A percentile compares a stretch with the other conserved stretches of the same genome.
Evolutionary conservation across 2,888 invertebrate genomes (phyloP).

Genomic region (Rhagonycha lutea): DNA sequence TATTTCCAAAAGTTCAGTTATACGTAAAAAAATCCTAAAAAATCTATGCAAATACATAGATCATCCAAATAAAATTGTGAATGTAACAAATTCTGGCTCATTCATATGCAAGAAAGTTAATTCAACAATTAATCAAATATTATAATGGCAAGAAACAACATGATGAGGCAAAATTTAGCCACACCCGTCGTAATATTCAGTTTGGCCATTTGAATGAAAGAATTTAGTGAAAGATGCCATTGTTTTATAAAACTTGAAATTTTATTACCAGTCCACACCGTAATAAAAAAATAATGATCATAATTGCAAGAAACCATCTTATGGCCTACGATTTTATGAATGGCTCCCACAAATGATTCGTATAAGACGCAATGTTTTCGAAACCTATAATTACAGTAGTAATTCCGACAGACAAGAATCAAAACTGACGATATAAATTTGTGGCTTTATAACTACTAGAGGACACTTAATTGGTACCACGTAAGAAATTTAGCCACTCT

Average conservation of each 20-base stretch:
- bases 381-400: constrained; percentile 48
- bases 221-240: constrained; percentile 32
- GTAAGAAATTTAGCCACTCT: constrained; percentile 2
- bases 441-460: constrained; percentile 5
- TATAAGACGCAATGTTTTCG: constrained; percentile 34
- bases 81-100: neutral
- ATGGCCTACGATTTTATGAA: constrained; percentile 40
- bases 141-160: neutral
- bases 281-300: constrained; percentile 43
- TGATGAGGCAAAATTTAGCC: neutral
- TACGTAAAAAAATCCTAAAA: too few species aligned
- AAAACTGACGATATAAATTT: constrained; percentile 32
- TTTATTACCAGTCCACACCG: constrained; percentile 27
- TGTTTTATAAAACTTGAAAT: constrained; percentile 33
- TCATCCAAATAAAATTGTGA: neutral
- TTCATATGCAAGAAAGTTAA: neutral
- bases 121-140: neutral
- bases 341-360: constrained; percentile 37
- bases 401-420: constrained; percentile 45
- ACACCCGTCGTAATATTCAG: neutral
- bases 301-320: constrained; percentile 41
- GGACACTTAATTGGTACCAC: constrained; percentile 12
- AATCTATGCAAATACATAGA: too few species aligned
- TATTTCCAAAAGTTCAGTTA: neutral
- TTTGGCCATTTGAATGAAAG: neutral